Conservation (phyloP, 2,888 invertebrate genomes). For the Agrochola litura region DNA sequence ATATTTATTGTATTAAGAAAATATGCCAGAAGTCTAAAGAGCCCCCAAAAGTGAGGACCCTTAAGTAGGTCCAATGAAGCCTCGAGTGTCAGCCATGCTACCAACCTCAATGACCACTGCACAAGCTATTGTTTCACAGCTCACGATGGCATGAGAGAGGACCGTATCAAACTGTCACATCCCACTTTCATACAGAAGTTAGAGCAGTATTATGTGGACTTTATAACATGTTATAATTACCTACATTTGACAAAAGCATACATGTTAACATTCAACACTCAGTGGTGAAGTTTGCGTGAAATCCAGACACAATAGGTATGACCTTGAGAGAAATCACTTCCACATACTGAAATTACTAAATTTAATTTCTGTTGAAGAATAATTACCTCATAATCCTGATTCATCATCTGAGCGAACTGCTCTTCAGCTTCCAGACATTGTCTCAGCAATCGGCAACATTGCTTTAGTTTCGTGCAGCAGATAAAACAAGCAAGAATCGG, state of each 20-base stretch:
- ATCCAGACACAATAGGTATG: not conserved
- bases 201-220: not conserved
- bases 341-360: not conserved
- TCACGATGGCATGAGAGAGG: not conserved
- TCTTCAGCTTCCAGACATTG: too few relatives aligned
- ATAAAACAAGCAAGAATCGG: not conserved
- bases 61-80: not conserved
- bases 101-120: not conserved
- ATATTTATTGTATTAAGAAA: too few relatives aligned
- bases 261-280: not conserved
- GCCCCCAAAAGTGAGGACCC: too few relatives aligned
- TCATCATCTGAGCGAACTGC: not conserved
- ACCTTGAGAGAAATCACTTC: not conserved
- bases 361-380: not conserved
- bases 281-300: not conserved
- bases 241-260: not conserved
- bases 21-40: too few relatives aligned
- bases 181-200: not conserved
- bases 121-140: not conserved
- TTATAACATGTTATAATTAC: not conserved
- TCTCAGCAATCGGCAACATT: too few relatives aligned
- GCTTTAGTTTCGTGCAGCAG: too few relatives aligned
- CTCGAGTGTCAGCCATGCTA: not conserved
- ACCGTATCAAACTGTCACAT: not conserved
- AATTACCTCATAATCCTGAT: not conserved